phyloP scores from a whole-genome alignment of 2,888 invertebrate genomes.

The Deilephila elpenor region DNA sequence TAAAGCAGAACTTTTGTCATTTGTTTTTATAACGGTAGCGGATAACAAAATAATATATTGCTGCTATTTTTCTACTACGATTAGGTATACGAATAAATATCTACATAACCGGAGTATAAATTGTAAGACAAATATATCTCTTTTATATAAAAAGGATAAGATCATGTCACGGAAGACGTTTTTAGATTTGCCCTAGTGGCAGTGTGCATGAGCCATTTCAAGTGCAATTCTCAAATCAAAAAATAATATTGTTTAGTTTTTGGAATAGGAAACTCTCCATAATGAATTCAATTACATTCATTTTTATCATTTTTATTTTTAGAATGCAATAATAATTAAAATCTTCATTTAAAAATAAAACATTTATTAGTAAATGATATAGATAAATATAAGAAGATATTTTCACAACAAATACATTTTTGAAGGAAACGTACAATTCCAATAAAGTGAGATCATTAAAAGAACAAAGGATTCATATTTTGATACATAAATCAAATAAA shows the following conservation, averaged over 20 bases:
- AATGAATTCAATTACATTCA: no score
- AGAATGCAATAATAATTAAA: not conserved
- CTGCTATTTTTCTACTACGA: slow-evolving; percentile 16
- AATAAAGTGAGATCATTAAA: slow-evolving; percentile 21
- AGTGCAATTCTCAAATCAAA: no score
- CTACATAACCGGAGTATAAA: no score
- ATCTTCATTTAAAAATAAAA: not conserved
- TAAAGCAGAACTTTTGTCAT: slow-evolving; percentile 4
- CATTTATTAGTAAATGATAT: slow-evolving; percentile 4
- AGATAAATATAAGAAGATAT: slow-evolving; percentile 13
- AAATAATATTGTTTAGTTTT: no score
- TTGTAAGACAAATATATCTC: no score
- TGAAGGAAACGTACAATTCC: slow-evolving; percentile 1
- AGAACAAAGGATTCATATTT: not conserved
- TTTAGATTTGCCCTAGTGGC: no score
- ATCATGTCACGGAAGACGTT: no score
- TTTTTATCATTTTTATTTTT: not conserved
- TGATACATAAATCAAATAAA: not conserved
- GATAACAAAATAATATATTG: not conserved
- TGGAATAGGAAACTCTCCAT: no score
- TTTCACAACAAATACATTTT: not conserved
- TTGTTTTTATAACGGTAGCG: not conserved
- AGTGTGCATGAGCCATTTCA: no score
- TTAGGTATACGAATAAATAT: no score
- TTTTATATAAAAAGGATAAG: no score